Conservation (phyloP, 1,140 invertebrate genomes). For the Colletes gigas region DNA sequence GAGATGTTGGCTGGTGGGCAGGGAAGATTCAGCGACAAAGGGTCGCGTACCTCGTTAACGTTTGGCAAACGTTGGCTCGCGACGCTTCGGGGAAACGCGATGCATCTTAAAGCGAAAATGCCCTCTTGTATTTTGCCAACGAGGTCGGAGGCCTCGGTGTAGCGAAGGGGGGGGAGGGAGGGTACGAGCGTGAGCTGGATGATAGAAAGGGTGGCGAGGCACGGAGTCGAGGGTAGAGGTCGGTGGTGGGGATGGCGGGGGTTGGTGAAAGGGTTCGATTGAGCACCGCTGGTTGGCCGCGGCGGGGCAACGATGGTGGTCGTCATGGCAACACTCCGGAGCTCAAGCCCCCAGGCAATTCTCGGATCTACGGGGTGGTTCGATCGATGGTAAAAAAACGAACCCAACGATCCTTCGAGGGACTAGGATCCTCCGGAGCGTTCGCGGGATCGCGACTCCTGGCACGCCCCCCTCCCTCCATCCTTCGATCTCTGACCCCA, state of each 20-base stretch:
- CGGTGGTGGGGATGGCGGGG: neutral
- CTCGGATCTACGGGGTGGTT: conserved; percentile 63
- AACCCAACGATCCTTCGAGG: conserved; percentile 21
- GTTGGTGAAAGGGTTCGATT: conserved; percentile 64
- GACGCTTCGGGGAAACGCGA: neutral
- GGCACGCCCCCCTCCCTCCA: neutral
- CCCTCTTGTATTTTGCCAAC: neutral
- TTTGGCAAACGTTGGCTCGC: neutral
- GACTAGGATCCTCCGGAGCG: neutral
- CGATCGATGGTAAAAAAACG: conserved; percentile 57
- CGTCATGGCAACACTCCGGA: conserved; percentile 66
- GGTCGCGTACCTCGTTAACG: neutral
- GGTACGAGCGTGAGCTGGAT: neutral
- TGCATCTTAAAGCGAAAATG: neutral
- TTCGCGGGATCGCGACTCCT: neutral
- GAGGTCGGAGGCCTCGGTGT: conserved; percentile 1
- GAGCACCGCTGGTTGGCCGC: conserved; percentile 69
- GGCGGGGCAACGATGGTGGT: conserved; percentile 66
- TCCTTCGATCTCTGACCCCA: neutral
- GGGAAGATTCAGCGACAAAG: neutral
- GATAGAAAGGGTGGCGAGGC: conserved; percentile 7
- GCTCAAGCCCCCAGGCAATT: conserved; percentile 56
- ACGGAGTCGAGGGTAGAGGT: too few relatives aligned
- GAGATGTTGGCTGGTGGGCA: neutral
- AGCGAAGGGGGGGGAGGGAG: neutral